Base-by-base conservation (phyloP, 2,113 vertebrate species). In the Bolborhynchus lineola region DNA sequence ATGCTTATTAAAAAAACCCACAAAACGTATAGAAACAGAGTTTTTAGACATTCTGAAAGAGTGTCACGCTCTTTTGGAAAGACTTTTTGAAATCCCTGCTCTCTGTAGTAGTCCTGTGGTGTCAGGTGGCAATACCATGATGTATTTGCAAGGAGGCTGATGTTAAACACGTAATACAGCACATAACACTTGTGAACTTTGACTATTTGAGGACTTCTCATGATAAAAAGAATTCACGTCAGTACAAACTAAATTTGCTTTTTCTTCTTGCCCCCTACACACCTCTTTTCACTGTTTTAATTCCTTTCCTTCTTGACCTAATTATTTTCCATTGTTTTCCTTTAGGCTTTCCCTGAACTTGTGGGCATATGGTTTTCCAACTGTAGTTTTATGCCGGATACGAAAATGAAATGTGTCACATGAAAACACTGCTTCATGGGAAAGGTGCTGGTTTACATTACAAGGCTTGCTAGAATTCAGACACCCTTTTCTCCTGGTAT, bases 341-440 rank as follows among this genome's bases (percentile, higher is more conserved):
- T 94, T 92, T 77, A 91, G 53, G 86, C 80, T 87, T 94, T 86
- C 57, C 55, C 53, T 93, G 69, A 89, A 68, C 75, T 95, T 75
- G 37, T 68, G 70, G 46, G 75, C 75, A 62, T 92, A 49, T 71
- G 52, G 28, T 59, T 91, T 86, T 77, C 85, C 82, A 93, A 57
- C 28, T 89, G 49, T 60, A 87, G 84, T 72, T 92, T 92, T 90
- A 50, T 74, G 76, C 29, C 5, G 10, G 64, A 53, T 90, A 41
- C 44, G 37, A 67, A 90, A 94, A 95, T 69, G n/a, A 83, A 86
- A 12, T 65, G 29, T 46, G 18, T 72, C 77, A 23, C 26, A 47
- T 2, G 3, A 59, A 85, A 57, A 29, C 33, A 49, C 44, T 20
- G 29, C 28, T 85, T 74, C 2, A 0, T n/a, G 18, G 42, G 68